Base-by-base conservation (phyloP, 2,797 vertebrate genomes). In the Potorous gilbertii region DNA sequence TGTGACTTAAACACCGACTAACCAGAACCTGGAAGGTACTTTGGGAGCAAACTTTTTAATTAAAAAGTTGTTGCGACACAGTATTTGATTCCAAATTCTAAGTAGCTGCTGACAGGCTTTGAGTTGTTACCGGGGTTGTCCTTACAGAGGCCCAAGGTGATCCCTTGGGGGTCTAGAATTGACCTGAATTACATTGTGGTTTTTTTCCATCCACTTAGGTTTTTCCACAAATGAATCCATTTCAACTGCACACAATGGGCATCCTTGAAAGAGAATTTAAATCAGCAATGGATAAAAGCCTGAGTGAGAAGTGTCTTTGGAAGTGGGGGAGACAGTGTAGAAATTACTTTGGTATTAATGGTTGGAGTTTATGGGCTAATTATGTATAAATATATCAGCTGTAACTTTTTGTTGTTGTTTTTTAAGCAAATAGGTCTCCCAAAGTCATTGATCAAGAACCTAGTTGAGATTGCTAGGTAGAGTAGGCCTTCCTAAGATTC, bases 1-100 rank as follows among this genome's bases (percentile, higher is more conserved):
- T 97, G n/a, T 98, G 95, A 97, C 93, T 93, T 94, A 97, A 94
- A 24, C 94, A 40, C 90, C 31, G 9, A 91, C 91, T 87, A 96
- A 91, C 92, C 34, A 93, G 94, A 56, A 62, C 95, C 55, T 96
- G 81, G 34, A 94, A 66, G 94, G 93, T 93, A 95, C 94, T 54
- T 96, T 56, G 87, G 54, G 56, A 96, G 95, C 93, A 96, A 96
- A 96, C 93, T 96, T 98, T 97, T 96, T 97, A 97, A 52, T 96
- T 91, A 96, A 95, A 98, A 96, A 96, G 66, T 96, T 94, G 34
- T 52, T 97, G 96, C 57, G 9, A 95, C 96, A 90, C 55, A 96
- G 31, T 92, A 52, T 87, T 95, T 96, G 50, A 94, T 93, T 95
- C 90, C 95, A 97, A 97, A 96, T 93, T 96, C 96, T 95, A 96